Base-by-base conservation (phyloP, 2,888 invertebrate species). In the Caenorhabditis japonica region DNA sequence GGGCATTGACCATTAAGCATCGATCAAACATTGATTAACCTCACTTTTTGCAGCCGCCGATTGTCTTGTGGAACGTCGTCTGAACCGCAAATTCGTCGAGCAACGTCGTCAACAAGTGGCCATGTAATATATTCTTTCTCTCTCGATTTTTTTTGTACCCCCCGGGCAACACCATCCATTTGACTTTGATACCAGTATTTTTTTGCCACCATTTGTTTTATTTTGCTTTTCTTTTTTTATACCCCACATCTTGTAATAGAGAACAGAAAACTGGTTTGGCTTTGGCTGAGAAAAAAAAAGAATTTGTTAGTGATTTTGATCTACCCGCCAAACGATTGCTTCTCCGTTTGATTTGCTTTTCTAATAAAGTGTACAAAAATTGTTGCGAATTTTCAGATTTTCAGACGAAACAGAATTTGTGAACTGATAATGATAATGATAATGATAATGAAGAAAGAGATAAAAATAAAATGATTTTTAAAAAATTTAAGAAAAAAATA, bases 101-200 rank as follows among this genome's bases (percentile, higher is more conserved):
- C 73, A 75, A 47, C 77, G 70, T 39, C 74, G 72, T 52, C 73
- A 74, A 58, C 68, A 73, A 43, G 43, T 75, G 34, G 79, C 79
- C 60, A 79, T 79, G 79, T 79, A 75, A 79, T 71, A 51, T 19
- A 39, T 12, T 38, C 60, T 41, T 33, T 21, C 41, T 43, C 44
- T 49, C 21, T 61, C 33, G 56, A 62, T 69, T 43, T 68, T 49
- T 61, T 58, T 41, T 61, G 46, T 62, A 46, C 60, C 34, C 21
- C 33, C 58, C 62, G 71, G 62, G 62, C 62, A 62, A 58, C 71
- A n/a, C n/a, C n/a, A 62, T 49, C 25, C 56, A 43, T 59, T 51
- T 66, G 52, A 51, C 59, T 43, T 39, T 56, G 12, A 13, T 30
- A 64, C 64, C 49, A 66, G 56, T 66, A 56, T 53, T 56, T 56